These are phyloP conservation scores for Drosophila pectinifera DNA, from an alignment of 1,140 invertebrate genomes.

Conservation along the genomic window DNA sequence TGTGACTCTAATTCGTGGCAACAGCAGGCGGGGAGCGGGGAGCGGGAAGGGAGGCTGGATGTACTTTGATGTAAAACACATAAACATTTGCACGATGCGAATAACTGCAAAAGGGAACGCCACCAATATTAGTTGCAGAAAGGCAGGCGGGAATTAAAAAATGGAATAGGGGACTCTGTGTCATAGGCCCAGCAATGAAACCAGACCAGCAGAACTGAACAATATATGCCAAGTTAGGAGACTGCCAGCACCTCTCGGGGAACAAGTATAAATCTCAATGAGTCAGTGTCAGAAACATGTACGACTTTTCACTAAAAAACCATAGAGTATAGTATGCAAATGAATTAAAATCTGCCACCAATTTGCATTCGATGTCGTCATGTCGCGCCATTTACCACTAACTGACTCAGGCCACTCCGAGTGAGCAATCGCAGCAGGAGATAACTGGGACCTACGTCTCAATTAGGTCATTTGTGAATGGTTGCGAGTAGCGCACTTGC, in stretches of 20 bases:
- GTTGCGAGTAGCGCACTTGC: constrained; percentile 24
- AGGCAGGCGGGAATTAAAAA: not conserved
- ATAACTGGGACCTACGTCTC: constrained; percentile 32
- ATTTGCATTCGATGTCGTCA: constrained; percentile 48
- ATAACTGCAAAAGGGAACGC: constrained; percentile 37
- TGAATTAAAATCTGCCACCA: constrained; percentile 37
- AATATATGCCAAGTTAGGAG: constrained; percentile 58
- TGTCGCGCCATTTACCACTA: constrained; percentile 14
- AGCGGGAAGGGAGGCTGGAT: constrained; percentile 13
- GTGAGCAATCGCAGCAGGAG: constrained; percentile 21
- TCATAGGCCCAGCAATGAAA: constrained; percentile 18
- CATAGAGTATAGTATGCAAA: constrained; percentile 14
- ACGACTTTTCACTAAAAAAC: constrained; percentile 39
- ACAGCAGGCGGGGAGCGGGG: constrained; percentile 4
- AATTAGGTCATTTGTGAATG: constrained; percentile 71
- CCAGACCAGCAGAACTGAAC: constrained; percentile 22
- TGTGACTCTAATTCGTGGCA: constrained; percentile 48
- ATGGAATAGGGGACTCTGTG: constrained; percentile 20
- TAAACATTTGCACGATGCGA: constrained; percentile 54
- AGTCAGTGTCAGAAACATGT: constrained; percentile 24
- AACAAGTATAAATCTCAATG: constrained; percentile 48
- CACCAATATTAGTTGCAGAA: constrained; percentile 45
- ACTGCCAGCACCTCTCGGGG: not conserved
- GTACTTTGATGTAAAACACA: constrained; percentile 78
- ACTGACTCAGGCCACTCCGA: constrained; percentile 25